phyloP scores from a whole-genome alignment of 2,113 vertebrate genomes.

The Alouatta palliata region DNA sequence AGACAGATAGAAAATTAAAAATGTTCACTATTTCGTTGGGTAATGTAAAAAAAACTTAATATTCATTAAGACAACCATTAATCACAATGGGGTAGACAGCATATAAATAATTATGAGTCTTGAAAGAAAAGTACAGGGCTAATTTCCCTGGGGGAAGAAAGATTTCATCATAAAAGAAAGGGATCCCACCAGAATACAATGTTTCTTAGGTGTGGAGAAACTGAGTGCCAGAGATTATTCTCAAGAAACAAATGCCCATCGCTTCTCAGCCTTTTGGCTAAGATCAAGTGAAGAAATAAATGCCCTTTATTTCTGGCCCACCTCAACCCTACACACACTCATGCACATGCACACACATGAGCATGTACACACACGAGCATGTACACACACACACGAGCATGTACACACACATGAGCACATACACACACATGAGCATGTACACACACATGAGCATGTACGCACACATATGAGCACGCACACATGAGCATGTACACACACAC shows the following conservation, averaged over 20 bases:
- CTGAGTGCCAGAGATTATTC: background rate
- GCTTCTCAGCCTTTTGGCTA: too few species aligned
- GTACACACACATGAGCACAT: background rate
- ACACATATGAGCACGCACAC: background rate
- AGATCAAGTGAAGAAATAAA: constrained; percentile 4
- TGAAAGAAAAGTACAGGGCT: background rate
- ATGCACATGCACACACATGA: background rate
- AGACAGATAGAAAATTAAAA: background rate
- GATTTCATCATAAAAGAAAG: background rate
- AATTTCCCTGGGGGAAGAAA: background rate
- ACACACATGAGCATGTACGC: background rate
- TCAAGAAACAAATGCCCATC: background rate
- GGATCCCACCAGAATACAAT: background rate
- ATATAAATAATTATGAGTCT: background rate
- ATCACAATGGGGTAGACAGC: background rate
- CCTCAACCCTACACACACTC: background rate
- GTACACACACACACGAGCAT: background rate
- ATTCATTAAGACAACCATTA: background rate
- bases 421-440: background rate
- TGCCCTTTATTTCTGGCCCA: background rate
- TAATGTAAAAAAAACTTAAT: background rate
- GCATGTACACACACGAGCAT: background rate
- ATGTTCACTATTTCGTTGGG: background rate
- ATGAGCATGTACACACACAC: background rate
- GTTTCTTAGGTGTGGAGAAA: background rate